Evolutionary conservation across 2,888 invertebrate genomes (phyloP).

Genomic region (Himalopsyche anomala): DNA sequence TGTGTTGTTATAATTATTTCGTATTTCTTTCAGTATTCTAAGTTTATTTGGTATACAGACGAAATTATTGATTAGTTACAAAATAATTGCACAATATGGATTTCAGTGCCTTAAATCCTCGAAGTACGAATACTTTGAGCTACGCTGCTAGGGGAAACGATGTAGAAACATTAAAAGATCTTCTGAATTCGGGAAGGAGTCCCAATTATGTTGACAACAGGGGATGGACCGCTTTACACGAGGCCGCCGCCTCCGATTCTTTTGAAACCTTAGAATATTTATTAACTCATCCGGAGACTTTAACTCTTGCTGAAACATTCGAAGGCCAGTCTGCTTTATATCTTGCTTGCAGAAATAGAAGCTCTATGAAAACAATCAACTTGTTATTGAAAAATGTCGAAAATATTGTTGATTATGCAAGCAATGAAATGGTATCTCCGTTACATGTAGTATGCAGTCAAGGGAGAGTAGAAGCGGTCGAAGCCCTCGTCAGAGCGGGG

Average conservation of each 20-base stretch:
- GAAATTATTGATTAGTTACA: background rate
- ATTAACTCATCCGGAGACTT: constrained; percentile 70
- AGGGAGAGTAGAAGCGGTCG: constrained; percentile 71
- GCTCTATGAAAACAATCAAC: constrained; percentile 71
- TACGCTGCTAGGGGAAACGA: constrained; percentile 74
- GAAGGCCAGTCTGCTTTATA: constrained; percentile 76
- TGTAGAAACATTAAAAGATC: constrained; percentile 69
- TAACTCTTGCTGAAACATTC: constrained; percentile 72
- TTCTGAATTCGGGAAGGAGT: constrained; percentile 72
- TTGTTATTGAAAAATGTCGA: constrained; percentile 71
- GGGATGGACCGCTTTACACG: constrained; percentile 77
- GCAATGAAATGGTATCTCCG: constrained; percentile 74
- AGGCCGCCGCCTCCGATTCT: constrained; percentile 74
- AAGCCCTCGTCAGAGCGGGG: constrained; percentile 72
- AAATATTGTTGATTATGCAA: constrained; percentile 72
- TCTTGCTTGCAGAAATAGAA: constrained; percentile 71
- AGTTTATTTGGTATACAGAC: background rate
- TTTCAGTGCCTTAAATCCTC: constrained; percentile 76
- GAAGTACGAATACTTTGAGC: constrained; percentile 73
- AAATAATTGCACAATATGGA: constrained; percentile 69
- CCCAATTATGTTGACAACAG: constrained; percentile 75
- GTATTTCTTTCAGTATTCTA: background rate
- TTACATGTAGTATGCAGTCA: constrained; percentile 72
- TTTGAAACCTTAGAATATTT: constrained; percentile 71
- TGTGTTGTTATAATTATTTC: no score